These are phyloP conservation scores for Psylliodes chrysocephalus DNA, from an alignment of 2,888 invertebrate genomes.

Conservation along the genomic window DNA sequence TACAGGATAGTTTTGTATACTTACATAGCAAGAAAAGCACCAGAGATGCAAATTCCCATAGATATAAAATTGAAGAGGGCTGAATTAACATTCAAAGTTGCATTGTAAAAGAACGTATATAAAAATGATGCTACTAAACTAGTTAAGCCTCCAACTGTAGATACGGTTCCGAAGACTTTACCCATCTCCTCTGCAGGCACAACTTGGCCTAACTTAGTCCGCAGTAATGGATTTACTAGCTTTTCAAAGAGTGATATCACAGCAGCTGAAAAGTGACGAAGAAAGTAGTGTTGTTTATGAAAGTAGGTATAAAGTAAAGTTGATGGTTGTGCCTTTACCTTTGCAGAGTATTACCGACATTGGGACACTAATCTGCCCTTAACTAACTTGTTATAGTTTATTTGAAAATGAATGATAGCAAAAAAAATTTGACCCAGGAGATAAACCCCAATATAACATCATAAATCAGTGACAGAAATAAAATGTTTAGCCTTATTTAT, in stretches of 20 bases:
- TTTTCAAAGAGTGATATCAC: neutral
- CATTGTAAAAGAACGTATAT: neutral
- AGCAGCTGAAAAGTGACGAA: neutral
- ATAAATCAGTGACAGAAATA: no score
- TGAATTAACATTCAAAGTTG: neutral
- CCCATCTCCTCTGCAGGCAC: conserved; percentile 3
- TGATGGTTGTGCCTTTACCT: no score
- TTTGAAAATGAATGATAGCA: neutral
- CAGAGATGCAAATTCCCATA: neutral
- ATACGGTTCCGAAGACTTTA: neutral
- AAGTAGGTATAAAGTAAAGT: no score
- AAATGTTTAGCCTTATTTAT: no score
- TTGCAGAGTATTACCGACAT: neutral
- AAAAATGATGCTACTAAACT: neutral
- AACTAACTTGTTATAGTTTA: no score
- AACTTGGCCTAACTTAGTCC: neutral
- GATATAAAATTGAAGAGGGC: neutral
- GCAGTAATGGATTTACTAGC: neutral
- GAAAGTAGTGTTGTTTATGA: neutral
- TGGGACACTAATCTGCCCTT: no score
- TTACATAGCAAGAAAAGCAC: neutral
- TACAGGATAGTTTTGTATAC: conserved; percentile 1
- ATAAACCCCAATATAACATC: no score
- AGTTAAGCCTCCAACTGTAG: neutral
- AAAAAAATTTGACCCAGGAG: no score